Evolutionary conservation across 2,797 vertebrate genomes (phyloP).

Genomic region (Lagocephalus sceleratus): DNA sequence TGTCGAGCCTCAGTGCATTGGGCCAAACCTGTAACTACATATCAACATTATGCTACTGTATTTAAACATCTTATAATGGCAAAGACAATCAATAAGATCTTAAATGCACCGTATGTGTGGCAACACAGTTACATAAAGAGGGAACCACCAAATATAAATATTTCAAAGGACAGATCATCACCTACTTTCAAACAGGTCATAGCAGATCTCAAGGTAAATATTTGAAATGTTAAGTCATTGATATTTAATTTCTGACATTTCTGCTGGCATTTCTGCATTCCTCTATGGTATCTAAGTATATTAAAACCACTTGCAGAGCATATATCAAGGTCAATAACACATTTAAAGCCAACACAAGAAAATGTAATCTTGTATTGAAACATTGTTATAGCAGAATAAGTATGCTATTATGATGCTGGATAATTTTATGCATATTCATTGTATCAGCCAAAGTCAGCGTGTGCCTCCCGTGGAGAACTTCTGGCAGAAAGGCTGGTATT

Average conservation of each 20-base stretch:
- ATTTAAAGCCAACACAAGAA: slow-evolving; percentile 5
- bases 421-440: slow-evolving; percentile 49
- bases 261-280: background rate
- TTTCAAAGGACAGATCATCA: too few species aligned
- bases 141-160: too few species aligned
- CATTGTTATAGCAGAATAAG: background rate
- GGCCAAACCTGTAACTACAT: slow-evolving; percentile 59
- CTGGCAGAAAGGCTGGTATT: slow-evolving; percentile 66
- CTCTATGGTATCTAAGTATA: background rate
- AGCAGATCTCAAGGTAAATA: slow-evolving; percentile 1
- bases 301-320: background rate
- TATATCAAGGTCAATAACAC: slow-evolving; percentile 2
- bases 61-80: slow-evolving; percentile 46
- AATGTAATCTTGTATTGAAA: background rate
- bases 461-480: slow-evolving; percentile 60
- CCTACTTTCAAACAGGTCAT: background rate
- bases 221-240: background rate
- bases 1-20: slow-evolving; percentile 44
- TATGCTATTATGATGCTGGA: background rate
- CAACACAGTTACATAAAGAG: slow-evolving; percentile 4
- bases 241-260: background rate
- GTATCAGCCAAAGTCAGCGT: slow-evolving; percentile 59
- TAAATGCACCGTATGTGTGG: too few species aligned
- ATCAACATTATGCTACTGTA: slow-evolving; percentile 47
- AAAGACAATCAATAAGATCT: slow-evolving; percentile 10